phyloP scores from a whole-genome alignment of 2,888 invertebrate genomes.

The Vandiemenella viatica region DNA sequence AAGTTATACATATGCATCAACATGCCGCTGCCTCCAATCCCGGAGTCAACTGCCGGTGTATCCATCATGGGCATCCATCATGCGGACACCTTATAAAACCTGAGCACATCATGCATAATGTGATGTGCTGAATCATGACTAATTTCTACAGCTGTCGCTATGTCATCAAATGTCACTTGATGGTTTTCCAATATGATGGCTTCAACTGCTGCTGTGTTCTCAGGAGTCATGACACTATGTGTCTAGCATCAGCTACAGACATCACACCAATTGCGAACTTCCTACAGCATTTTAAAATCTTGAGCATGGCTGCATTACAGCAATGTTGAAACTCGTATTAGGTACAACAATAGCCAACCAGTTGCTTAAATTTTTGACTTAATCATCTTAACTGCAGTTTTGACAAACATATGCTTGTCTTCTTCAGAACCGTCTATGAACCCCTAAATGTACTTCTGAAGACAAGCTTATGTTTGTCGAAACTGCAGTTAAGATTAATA shows the following conservation, averaged over 20 bases:
- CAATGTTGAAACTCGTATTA: too few species aligned
- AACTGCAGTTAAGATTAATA: too few species aligned
- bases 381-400: too few species aligned
- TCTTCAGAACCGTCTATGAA: too few species aligned
- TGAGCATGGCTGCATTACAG: too few species aligned
- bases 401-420: too few species aligned
- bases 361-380: too few species aligned
- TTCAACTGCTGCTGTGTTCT: neutral
- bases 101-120: neutral
- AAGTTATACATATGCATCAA: neutral
- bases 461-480: too few species aligned
- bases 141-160: neutral
- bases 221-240: neutral
- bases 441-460: too few species aligned
- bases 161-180: neutral
- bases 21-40: neutral
- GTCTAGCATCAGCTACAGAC: neutral
- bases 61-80: neutral
- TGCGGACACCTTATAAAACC: neutral
- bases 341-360: too few species aligned
- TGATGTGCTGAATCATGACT: constrained; percentile 2
- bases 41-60: too few species aligned
- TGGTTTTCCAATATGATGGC: constrained; percentile 1
- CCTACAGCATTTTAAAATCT: too few species aligned
- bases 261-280: neutral